phyloP scores from a whole-genome alignment of 2,113 vertebrate species.

The Hassar affinis region DNA sequence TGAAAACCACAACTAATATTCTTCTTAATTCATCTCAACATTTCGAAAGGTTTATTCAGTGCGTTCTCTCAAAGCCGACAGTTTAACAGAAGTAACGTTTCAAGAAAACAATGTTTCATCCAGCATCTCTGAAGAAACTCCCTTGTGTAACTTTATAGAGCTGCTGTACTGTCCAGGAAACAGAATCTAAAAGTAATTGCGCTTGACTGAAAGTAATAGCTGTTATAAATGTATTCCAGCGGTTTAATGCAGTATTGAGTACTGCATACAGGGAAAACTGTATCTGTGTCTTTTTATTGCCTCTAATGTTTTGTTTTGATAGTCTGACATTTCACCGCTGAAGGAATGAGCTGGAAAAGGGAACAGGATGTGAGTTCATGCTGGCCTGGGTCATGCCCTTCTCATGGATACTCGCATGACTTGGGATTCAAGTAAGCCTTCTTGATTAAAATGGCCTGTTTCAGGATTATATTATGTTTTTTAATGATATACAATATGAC shows the following conservation, averaged over 20 bases:
- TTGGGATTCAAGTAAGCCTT: neutral
- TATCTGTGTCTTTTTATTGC: neutral
- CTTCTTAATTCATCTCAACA: neutral
- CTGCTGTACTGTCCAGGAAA: neutral
- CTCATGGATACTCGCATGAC: neutral
- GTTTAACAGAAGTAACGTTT: neutral
- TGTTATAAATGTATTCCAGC: neutral
- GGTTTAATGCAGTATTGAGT: neutral
- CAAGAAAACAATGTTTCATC: neutral
- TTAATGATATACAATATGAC: neutral
- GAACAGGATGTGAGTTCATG: slow-evolving; percentile 13
- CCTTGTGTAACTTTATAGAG: slow-evolving; percentile 12
- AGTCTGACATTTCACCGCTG: neutral
- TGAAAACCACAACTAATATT: neutral
- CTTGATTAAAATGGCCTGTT: neutral
- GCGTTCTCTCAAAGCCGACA: neutral
- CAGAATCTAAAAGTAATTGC: slow-evolving; percentile 10
- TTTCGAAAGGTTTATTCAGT: neutral
- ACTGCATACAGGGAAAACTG: neutral
- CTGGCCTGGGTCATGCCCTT: neutral
- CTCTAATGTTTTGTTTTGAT: slow-evolving; percentile 2
- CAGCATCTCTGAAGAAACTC: neutral
- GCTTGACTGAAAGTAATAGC: neutral
- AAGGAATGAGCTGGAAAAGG: slow-evolving; percentile 13
- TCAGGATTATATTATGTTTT: neutral